Base-by-base conservation (phyloP, 30 jellyfish, hydroid and myxozoan genomes). In the Chrysaora quinquecirrha region DNA sequence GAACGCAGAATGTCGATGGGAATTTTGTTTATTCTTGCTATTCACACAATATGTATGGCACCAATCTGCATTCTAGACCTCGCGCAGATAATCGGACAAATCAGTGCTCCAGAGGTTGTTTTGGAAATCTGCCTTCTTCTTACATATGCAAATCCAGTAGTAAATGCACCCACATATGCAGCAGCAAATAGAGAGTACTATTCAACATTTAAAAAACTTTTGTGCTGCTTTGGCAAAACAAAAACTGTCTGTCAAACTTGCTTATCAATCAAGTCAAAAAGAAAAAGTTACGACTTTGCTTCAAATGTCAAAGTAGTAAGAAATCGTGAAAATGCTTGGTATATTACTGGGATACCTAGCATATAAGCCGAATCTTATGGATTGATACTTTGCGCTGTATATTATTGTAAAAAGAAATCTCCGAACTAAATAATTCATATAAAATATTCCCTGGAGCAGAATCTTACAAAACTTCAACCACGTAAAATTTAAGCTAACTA, bases 161-260 rank as follows among this genome's bases (percentile, higher is more conserved):
- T 71, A 2, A 82, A 82, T 58, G 86, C 93, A 50, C 93, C 93
- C 1, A 71, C 65, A 1, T 82, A 82, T 21, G 93, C 93, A 30
- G 93, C 80, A 10, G 93, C 93, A 10, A 70, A 79, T 43, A 70
- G 66, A 54, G 81, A 72, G 6, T 82, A 70, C 63, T 72, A 72
- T 48, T 6, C 49, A 1, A 80, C 90, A 21, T 80, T 80, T 48
- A 35, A 34, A 0, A 22, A 50, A n/a, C 32, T 80, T 66, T 20
- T 80, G 19, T 65, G 84, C 70, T 80, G 90, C 20, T 80, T 68
- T 34, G 90, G 77, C 16, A 30, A 22, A 27, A 31, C 34, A 64
- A 62, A 61, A 58, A 20, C 70, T 33, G 78, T 33, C 48, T 31
- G 68, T 19, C 9, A 52, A 20, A 25, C 68, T 2, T 52, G 68